phyloP scores from a whole-genome alignment of 2,888 invertebrate species.

The Monochamus alternatus region DNA sequence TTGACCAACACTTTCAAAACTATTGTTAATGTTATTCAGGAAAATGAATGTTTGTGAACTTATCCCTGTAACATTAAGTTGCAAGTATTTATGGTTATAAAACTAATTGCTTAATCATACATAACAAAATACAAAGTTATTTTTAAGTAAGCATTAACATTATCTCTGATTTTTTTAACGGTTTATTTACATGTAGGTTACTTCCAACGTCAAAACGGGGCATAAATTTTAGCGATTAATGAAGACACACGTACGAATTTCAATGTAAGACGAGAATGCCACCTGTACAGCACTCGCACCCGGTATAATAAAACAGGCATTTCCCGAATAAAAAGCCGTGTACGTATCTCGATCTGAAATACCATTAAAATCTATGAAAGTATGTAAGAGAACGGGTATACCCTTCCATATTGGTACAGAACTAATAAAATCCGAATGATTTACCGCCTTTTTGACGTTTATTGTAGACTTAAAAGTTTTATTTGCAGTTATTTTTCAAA shows the following conservation, averaged over 20 bases:
- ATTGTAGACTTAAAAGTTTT: slow-evolving; percentile 59
- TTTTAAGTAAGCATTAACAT: too few species aligned
- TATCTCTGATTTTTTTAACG: too few species aligned
- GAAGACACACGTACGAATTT: slow-evolving; percentile 2
- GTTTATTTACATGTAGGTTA: too few species aligned
- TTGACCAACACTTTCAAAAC: too few species aligned
- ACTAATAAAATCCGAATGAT: slow-evolving; percentile 57
- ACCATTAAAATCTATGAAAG: slow-evolving; percentile 51
- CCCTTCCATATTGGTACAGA: slow-evolving; percentile 52
- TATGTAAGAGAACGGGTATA: slow-evolving; percentile 48
- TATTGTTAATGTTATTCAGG: too few species aligned
- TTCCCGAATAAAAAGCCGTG: slow-evolving; percentile 35
- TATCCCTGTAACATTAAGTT: too few species aligned
- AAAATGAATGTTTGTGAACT: too few species aligned
- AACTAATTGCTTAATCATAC: too few species aligned
- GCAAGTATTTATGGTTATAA: too few species aligned
- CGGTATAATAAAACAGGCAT: slow-evolving; percentile 37
- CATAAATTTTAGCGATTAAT: background rate
- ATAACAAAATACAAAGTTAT: too few species aligned
- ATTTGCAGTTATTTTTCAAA: slow-evolving; percentile 57
- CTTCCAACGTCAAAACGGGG: background rate
- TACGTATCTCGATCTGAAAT: slow-evolving; percentile 42
- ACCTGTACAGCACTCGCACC: slow-evolving; percentile 30
- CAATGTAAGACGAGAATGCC: slow-evolving; percentile 6
- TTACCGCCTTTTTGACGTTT: slow-evolving; percentile 60